Conservation (phyloP, 2,888 invertebrate genomes). For the Physocephala rufipes region DNA sequence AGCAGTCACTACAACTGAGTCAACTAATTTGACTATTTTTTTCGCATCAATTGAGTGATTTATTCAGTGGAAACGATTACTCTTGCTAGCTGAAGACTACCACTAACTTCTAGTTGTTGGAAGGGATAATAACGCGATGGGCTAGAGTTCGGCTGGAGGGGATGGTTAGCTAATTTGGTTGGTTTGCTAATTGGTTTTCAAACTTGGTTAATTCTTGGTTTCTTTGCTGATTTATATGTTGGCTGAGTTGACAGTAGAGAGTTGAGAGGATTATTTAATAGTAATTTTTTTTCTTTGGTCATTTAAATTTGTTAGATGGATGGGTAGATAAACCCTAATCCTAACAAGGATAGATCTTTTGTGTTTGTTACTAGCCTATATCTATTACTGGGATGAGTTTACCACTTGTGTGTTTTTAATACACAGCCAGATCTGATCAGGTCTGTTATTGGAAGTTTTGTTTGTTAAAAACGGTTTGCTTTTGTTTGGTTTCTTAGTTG, state of each 20-base stretch:
- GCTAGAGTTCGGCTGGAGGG: not conserved
- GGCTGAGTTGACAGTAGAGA: no score
- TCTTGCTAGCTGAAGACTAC: conserved; percentile 29
- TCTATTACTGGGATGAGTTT: no score
- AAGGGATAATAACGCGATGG: no score
- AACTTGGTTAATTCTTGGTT: not conserved
- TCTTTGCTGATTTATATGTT: no score
- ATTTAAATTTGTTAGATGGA: no score
- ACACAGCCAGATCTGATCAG: no score
- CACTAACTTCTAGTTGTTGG: not conserved
- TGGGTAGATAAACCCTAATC: no score
- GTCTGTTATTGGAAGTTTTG: not conserved
- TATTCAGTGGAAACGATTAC: conserved; percentile 64
- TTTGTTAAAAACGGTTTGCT: conserved; percentile 6
- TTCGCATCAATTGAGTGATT: conserved; percentile 60
- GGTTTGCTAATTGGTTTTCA: not conserved
- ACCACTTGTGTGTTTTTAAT: not conserved
- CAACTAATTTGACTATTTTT: conserved; percentile 57
- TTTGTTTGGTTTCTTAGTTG: conserved; percentile 4
- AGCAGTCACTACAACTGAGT: conserved; percentile 23
- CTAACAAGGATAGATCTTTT: not conserved
- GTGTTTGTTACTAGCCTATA: not conserved
- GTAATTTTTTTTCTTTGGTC: no score
- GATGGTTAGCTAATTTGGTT: not conserved
- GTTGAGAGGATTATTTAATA: no score